Evolutionary conservation across 2,797 vertebrate genomes (phyloP), one percentile per base, ranked within the genome.

Genomic region (Macroramphosus scolopax): DNA sequence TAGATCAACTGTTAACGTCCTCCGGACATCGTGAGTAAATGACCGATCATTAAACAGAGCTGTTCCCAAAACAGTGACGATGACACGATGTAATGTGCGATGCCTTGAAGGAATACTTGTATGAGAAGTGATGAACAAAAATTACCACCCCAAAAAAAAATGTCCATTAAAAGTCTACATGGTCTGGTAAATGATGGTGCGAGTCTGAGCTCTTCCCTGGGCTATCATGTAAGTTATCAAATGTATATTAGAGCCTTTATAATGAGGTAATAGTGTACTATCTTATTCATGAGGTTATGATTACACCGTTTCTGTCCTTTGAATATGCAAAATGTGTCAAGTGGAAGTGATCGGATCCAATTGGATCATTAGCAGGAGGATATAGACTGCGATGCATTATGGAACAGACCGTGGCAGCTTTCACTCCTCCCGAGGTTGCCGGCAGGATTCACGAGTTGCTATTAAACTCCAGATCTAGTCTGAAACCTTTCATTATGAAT

Each of bases 241-340:
- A 77, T 82, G 54, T 68, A 81, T 79, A 85, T 81, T 72, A 63
- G 68, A 68, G 58, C 73, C 59, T 52, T 78, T 78, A 73, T 75
- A 74, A 76, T 70, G 73, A 62, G 71, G 77, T 75, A 82, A 83
- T 73, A 38, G 75, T 43, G 33, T 18, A 22, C 63, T 86, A 66
- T 81, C 78, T 88, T 81, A 87, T 86, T 85, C 76, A 87, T 83
- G 56, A 63, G 40, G 53, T 71, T 81, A 62, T 79, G 82, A 87
- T 87, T 82, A 76, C 68, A 61, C 30, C 46, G 14, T 73, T 76
- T 81, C 56, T 70, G 57, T 61, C 37, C 43, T 75, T 72, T 76
- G 75, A 86, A 87, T 83, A 83, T 83, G 83, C 73, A 83, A 65
- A 68, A 73, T 67, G 51, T 77, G 72, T 74, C 72, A 74, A 57